These are phyloP conservation scores for Oreotragus oreotragus DNA, from an alignment of 2,113 vertebrate genomes.

Conservation along the genomic window DNA sequence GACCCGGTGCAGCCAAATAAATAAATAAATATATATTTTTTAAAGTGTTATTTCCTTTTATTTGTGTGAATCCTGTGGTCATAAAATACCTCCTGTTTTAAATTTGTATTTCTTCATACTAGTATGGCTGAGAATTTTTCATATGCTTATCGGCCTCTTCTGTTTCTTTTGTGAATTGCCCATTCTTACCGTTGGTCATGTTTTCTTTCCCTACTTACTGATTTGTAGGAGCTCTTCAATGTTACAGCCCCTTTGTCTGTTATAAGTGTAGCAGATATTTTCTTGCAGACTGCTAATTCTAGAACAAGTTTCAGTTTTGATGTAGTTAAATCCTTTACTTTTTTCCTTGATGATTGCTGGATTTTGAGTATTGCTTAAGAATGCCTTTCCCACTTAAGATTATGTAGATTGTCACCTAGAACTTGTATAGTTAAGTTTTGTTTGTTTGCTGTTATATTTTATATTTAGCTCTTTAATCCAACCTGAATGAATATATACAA, in stretches of 20 bases:
- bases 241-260: not conserved
- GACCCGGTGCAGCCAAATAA: not conserved
- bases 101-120: not conserved
- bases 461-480: not conserved
- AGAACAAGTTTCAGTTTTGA: conserved; percentile 20
- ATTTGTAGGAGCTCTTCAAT: not conserved
- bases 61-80: not conserved
- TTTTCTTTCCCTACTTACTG: not conserved
- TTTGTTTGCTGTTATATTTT: conserved; percentile 1
- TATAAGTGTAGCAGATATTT: not conserved
- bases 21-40: not conserved
- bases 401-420: not conserved
- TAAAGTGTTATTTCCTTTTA: not conserved
- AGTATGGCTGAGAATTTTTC: not conserved
- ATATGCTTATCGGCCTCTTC: not conserved
- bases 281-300: not conserved
- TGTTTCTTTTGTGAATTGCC: not conserved
- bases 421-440: not conserved
- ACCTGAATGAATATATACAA: not conserved
- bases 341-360: not conserved
- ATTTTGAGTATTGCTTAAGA: conserved; percentile 18
- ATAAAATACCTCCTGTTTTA: not conserved
- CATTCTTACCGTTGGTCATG: not conserved
- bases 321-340: not conserved
- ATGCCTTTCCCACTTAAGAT: not conserved